Evolutionary conservation across 2,888 invertebrate species (phyloP).

Genomic region (Aromia moschata): DNA sequence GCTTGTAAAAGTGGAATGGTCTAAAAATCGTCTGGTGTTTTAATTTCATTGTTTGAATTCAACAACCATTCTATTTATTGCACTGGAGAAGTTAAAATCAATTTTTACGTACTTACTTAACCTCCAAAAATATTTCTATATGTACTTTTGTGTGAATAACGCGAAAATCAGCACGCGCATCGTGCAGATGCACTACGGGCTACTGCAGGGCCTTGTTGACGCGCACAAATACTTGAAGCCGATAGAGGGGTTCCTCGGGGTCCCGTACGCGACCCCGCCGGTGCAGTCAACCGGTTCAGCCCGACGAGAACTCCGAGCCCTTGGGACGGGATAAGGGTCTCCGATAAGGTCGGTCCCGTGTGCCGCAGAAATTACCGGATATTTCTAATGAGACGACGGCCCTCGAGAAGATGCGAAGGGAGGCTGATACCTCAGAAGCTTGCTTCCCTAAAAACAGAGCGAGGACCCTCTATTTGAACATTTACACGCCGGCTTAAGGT

Average conservation of each 20-base stretch:
- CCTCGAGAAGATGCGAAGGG: constrained; percentile 88
- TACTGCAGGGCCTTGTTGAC: constrained; percentile 86
- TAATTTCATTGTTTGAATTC: too few relatives aligned
- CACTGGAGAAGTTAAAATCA: too few relatives aligned
- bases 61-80: too few relatives aligned
- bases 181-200: constrained; percentile 86
- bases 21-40: too few relatives aligned
- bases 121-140: too few relatives aligned
- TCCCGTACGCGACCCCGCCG: constrained; percentile 89
- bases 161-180: constrained; percentile 82
- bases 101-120: too few relatives aligned
- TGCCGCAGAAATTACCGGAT: constrained; percentile 92
- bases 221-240: constrained; percentile 65
- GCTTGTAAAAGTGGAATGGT: too few relatives aligned
- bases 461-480: constrained; percentile 96
- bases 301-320: constrained; percentile 92
- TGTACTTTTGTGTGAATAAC: too few relatives aligned
- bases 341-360: constrained; percentile 84
- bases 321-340: constrained; percentile 87
- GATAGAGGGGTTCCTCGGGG: constrained; percentile 77
- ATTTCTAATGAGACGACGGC: constrained; percentile 85
- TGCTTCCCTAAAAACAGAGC: constrained; percentile 90
- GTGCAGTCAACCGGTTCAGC: constrained; percentile 87
- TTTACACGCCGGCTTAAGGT: constrained; percentile 95
- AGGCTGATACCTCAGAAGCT: constrained; percentile 83